Evolutionary conservation across 1,140 invertebrate species (phyloP).

Genomic region (Bombus picipes): DNA sequence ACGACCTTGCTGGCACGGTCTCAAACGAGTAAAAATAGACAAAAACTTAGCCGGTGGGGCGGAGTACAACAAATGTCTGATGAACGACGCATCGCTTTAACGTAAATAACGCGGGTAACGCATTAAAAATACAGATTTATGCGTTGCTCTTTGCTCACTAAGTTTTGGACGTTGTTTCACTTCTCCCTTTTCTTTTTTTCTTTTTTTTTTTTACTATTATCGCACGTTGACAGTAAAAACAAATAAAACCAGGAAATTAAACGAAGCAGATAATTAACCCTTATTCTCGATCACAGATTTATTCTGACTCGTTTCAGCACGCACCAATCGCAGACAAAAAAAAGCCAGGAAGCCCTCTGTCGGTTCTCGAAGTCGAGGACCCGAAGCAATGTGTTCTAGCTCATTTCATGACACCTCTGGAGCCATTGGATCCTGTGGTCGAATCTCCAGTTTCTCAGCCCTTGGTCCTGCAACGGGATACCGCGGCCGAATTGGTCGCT

Average conservation of each 20-base stretch:
- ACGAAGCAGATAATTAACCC: background rate
- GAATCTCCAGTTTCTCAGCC: conserved; percentile 91
- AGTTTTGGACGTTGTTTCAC: background rate
- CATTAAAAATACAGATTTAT: background rate
- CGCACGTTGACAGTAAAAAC: background rate
- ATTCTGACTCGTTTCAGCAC: conserved; percentile 70
- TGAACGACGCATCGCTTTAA: conserved; percentile 6
- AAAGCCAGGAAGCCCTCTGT: conserved; percentile 85
- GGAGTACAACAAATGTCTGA: conserved; percentile 6
- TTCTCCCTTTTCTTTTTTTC: background rate
- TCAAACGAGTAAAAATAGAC: conserved; percentile 49
- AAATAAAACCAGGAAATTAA: background rate
- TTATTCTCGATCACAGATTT: conserved; percentile 33
- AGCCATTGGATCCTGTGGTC: conserved; percentile 91
- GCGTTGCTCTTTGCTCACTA: background rate
- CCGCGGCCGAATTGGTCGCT: conserved; percentile 89
- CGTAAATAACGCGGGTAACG: background rate
- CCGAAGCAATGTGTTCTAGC: conserved; percentile 93
- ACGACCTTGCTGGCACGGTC: conserved; percentile 43
- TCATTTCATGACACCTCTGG: conserved; percentile 93
- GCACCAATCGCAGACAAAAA: conserved; percentile 84
- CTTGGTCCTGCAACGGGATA: conserved; percentile 88
- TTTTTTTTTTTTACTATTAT: background rate
- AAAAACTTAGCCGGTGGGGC: background rate
- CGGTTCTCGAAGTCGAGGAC: conserved; percentile 92